Evolutionary conservation across 2,888 invertebrate species (phyloP).

Genomic region (Rhingia campestris): DNA sequence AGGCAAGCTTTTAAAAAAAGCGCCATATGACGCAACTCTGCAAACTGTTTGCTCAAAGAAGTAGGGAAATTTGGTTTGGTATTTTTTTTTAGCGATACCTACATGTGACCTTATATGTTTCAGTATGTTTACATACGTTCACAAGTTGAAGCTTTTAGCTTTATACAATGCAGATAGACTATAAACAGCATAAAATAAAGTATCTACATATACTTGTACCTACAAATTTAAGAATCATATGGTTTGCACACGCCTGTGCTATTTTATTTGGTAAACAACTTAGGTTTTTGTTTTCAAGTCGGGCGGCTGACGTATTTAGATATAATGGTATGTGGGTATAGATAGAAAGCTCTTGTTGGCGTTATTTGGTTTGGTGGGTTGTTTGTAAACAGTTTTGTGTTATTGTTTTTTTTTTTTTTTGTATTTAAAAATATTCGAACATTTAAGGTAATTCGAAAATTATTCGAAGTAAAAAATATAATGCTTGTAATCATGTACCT

Average conservation of each 20-base stretch:
- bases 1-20: neutral
- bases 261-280: conserved; percentile 11
- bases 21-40: conserved; percentile 40
- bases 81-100: no score
- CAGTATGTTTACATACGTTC: no score
- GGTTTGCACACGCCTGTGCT: conserved; percentile 11
- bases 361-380: neutral
- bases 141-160: no score
- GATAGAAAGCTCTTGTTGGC: neutral
- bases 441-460: no score
- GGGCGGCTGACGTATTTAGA: neutral
- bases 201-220: neutral
- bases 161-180: no score
- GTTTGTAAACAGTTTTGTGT: neutral
- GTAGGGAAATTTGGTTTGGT: conserved; percentile 20
- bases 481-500: no score
- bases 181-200: neutral
- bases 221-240: conserved; percentile 3
- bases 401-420: neutral
- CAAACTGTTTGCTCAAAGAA: conserved; percentile 17
- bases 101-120: no score
- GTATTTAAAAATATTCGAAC: no score
- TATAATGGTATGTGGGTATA: no score
- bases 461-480: no score
- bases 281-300: neutral